Base-by-base conservation (phyloP, 2,797 vertebrate species). In the Coendou prehensilis region DNA sequence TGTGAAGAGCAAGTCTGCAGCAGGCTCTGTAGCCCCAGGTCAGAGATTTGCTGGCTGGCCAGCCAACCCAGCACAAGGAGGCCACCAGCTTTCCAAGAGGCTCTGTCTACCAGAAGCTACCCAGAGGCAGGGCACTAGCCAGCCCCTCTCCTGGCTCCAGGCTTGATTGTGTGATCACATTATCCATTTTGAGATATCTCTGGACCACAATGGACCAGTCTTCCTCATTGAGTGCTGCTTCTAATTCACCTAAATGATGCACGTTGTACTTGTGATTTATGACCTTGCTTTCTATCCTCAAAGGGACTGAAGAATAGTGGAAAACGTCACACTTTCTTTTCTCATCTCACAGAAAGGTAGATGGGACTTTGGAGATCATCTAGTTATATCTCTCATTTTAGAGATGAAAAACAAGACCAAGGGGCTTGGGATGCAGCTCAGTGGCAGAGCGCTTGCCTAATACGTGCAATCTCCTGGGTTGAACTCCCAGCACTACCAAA, bases 361-460 rank as follows among this genome's bases (percentile, higher is more conserved):
- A 87, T 69, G 56, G 28, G 61, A 73, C 37, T 94, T 78, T 20
- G 56, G 87, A 96, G 28, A 90, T 80, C 15, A 59, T 63, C 89
- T 79, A 78, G 64, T 56, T 93, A 95, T 84, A 87, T 64, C 54
- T 89, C 76, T 91, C 47, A 71, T 84, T 96, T 92, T 71, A 95
- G 50, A 93, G 75, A 52, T 59, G n/a, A 67, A 52, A 92, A 90
- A 84, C 83, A 71, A 94, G n/a, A 45, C 26, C 18, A 37, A 28
- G n/a, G 78, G 14, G 2, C 37, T 23, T 17, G 71, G 8, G 45
- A 54, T 61, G 45, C 52, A 20, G 54, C 33, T 90, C 41, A 33
- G 23, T 90, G 54, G 45, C 75, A 57, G 23, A 52, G 13, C 4
- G 4, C 37, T 79, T 79, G 56, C 33, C 30, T 76, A 84, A 23